Base-by-base conservation (phyloP, 2,113 vertebrate species). In the Xerus inauris region DNA sequence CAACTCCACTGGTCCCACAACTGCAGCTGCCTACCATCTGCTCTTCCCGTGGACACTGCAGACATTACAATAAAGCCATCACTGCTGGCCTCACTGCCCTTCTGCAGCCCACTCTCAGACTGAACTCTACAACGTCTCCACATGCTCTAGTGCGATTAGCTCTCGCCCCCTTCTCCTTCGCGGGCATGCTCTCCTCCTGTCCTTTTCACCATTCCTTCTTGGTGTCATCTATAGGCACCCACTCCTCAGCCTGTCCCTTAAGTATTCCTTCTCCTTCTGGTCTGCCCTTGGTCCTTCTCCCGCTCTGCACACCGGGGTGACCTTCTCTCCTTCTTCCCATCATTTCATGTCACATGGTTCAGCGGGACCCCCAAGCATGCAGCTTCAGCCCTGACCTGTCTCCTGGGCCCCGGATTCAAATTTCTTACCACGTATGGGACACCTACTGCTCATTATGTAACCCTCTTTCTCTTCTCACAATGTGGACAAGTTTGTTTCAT, bases 81-180 rank as follows among this genome's bases (percentile, higher is more conserved):
- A 3, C 42, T 42, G 13, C 2, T 81, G 5, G 30, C 12, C 20
- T 75, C 40, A 6, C 67, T 30, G 22, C 26, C 76, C 22, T 9
- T 26, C 13, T 38, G 19, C 28, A 42, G 59, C 16, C 71, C 32
- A 19, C 45, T 71, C 16, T 45, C 8, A 32, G 20, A 42, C 8
- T 24, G 16, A 51, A n/a, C 19, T n/a, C 76, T 8, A 10, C 22
- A 0, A 0, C 4, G 20, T 42, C 28, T 51, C 38, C 42, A 38
- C 12, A 1, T 1, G 2, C 13, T 69, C 42, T 38, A 32, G 84
- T 0, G 0, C 72, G n/a, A 5, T 47, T 16, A 47, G 38, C 35
- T 87, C 13, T 14, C 47, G 28, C 45, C 28, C 13, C 20, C 40
- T 71, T 76, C 73, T 81, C 73, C 69, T 64, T 12, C 12, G n/a